Evolutionary conservation across 2,113 vertebrate genomes (phyloP).

Genomic region (Fulica atra): DNA sequence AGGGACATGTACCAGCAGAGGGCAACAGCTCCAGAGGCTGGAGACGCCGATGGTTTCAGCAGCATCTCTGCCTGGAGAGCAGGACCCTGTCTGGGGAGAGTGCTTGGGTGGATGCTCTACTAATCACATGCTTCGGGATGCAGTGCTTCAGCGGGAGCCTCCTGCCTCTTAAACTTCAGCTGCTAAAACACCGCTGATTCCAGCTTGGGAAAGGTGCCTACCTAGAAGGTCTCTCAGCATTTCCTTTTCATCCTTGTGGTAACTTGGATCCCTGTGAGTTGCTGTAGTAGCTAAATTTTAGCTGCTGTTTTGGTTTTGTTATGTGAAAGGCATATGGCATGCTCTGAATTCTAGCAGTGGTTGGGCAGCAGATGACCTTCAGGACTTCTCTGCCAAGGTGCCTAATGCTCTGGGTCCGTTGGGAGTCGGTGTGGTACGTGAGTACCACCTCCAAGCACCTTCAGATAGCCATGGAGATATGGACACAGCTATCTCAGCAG

Average conservation of each 20-base stretch:
- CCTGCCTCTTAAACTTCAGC: neutral
- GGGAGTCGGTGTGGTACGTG: neutral
- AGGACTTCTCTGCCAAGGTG: neutral
- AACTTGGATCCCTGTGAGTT: neutral
- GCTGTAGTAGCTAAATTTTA: neutral
- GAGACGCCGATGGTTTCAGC: neutral
- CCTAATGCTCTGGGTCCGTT: rapidly evolving
- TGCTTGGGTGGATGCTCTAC: rapidly evolving
- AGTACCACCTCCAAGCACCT: neutral
- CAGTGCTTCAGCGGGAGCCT: too few species aligned
- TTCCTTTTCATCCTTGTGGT: neutral
- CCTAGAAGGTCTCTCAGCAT: neutral
- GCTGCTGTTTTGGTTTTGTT: neutral
- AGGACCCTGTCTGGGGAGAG: rapidly evolving
- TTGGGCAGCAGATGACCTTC: neutral
- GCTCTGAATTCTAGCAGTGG: neutral
- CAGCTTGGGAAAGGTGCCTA: neutral
- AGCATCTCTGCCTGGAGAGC: neutral
- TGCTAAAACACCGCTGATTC: neutral
- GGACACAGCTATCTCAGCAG: neutral
- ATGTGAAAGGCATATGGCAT: neutral
- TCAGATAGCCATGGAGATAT: neutral
- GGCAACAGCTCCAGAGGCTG: neutral
- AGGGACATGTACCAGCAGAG: conserved; percentile 29
- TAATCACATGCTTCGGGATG: rapidly evolving